phyloP scores from a whole-genome alignment of 2,113 vertebrate species.

The Hippopotamus amphibius region DNA sequence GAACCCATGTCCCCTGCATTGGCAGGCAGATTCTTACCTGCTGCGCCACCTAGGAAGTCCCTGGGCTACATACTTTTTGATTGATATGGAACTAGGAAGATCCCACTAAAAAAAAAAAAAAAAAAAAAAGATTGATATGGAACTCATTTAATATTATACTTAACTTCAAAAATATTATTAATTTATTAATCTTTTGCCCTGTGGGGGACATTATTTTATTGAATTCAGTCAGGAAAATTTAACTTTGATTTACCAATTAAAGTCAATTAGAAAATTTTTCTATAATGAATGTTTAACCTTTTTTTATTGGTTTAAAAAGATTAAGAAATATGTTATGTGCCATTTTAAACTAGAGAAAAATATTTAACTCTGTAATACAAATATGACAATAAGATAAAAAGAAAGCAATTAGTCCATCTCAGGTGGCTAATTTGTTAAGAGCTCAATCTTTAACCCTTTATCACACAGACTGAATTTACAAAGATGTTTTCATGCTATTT shows the following conservation, averaged over 20 bases:
- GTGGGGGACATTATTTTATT: accelerated
- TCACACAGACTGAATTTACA: background rate
- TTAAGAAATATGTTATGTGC: background rate
- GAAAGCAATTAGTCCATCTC: background rate
- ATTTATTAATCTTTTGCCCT: conserved; percentile 8
- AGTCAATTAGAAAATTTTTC: background rate
- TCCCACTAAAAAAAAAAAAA: no score
- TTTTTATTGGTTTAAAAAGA: background rate
- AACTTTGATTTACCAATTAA: conserved; percentile 1
- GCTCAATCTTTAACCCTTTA: background rate
- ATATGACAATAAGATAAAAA: background rate
- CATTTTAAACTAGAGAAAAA: background rate
- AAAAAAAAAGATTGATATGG: background rate
- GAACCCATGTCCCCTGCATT: no score
- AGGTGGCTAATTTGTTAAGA: background rate
- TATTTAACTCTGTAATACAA: background rate
- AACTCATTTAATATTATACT: conserved; percentile 39
- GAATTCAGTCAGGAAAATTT: background rate
- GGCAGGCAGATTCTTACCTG: no score
- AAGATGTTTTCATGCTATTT: background rate
- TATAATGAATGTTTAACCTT: background rate
- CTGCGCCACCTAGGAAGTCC: no score
- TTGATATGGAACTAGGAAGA: no score
- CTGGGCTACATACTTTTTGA: no score
- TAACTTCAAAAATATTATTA: conserved; percentile 28